These are phyloP conservation scores for Diplodus puntazzo DNA, from an alignment of 2,797 vertebrate species.

Conservation along the genomic window DNA sequence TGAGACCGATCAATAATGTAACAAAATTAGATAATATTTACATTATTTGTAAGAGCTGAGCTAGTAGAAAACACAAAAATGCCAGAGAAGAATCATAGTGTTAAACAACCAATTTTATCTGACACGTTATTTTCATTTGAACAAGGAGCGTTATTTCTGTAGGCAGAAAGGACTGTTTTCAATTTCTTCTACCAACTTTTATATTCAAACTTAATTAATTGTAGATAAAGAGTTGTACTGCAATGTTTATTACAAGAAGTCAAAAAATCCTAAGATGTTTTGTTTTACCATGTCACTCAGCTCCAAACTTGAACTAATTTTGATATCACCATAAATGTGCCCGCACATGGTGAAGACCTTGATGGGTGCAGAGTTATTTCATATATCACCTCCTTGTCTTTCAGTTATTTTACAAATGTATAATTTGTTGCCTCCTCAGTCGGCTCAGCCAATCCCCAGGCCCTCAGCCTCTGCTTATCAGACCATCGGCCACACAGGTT, in stretches of 20 bases:
- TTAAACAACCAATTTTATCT: background rate
- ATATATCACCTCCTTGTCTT: constrained; percentile 1
- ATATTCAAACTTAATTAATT: background rate
- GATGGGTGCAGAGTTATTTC: background rate
- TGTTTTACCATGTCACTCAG: background rate
- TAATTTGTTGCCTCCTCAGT: constrained; percentile 47
- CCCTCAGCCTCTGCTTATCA: constrained; percentile 79
- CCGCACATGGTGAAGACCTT: rapidly evolving
- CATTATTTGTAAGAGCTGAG: background rate
- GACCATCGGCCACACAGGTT: constrained; percentile 74
- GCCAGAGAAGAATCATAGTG: background rate
- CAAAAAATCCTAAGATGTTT: background rate
- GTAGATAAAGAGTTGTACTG: background rate
- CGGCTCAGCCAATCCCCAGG: constrained; percentile 71
- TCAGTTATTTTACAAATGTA: constrained; percentile 1
- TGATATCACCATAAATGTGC: background rate
- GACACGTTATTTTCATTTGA: background rate
- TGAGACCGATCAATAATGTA: background rate
- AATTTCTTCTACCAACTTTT: background rate
- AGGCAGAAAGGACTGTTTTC: background rate
- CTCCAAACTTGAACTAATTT: background rate
- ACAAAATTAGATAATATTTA: background rate
- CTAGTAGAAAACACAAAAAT: background rate
- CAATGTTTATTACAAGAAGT: background rate
- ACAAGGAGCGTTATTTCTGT: background rate